Conservation (phyloP, 2,888 invertebrate species). For the Drepanosiphum platanoidis region DNA sequence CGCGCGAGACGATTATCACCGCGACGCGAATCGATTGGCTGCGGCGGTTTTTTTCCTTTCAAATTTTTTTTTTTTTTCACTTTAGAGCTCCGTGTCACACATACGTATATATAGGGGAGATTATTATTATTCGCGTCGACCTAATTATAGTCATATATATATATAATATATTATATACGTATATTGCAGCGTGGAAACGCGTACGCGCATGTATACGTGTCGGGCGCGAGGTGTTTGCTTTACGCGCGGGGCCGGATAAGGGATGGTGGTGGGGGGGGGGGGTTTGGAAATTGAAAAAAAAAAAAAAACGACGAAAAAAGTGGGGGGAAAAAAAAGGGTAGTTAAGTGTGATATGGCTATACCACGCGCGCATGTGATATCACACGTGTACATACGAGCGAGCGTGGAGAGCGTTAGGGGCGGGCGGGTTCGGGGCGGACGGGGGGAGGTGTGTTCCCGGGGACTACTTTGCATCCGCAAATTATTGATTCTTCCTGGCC, state of each 20-base stretch:
- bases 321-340: neutral
- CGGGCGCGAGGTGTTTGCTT: constrained; percentile 37
- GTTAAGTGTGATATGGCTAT: constrained; percentile 39
- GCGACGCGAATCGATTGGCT: neutral
- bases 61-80: no score
- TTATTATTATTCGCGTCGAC: no score
- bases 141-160: no score
- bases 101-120: no score
- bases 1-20: no score
- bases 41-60: neutral
- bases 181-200: no score
- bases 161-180: no score
- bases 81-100: no score
- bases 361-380: neutral
- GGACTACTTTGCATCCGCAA: constrained; percentile 61
- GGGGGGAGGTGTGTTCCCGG: neutral
- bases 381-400: constrained; percentile 17
- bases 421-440: neutral
- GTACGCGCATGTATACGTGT: constrained; percentile 1
- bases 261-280: neutral
- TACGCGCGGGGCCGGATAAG: neutral
- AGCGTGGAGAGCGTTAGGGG: neutral
- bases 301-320: no score
- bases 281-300: no score
- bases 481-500: constrained; percentile 62